Conservation (phyloP, 92 coral and sea anemone genomes). For the Epizoanthus stellaris region DNA sequence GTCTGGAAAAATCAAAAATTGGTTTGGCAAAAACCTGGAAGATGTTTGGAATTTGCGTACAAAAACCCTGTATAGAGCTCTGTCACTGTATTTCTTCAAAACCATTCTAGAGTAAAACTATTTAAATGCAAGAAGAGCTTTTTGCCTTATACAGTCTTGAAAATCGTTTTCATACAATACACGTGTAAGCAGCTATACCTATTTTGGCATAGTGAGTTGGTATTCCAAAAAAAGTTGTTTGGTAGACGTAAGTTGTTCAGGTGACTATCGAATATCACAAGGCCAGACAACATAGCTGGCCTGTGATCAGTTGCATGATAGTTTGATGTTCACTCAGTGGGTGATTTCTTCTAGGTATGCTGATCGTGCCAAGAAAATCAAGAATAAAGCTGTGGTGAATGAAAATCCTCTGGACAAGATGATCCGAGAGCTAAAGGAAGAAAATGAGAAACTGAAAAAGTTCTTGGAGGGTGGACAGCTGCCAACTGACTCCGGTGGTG, state of each 20-base stretch:
- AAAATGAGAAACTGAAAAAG: constrained; percentile 94
- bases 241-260: too few relatives aligned
- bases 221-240: not conserved
- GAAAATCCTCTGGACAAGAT: constrained; percentile 99
- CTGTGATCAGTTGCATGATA: too few relatives aligned
- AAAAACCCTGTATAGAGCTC: not conserved
- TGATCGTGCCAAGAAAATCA: constrained; percentile 99
- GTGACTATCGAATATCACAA: too few relatives aligned
- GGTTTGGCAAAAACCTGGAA: too few relatives aligned
- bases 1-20: too few relatives aligned
- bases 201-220: not conserved
- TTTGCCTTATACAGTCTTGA: not conserved
- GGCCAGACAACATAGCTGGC: too few relatives aligned
- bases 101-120: too few relatives aligned
- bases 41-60: too few relatives aligned
- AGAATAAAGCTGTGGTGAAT: constrained; percentile 98
- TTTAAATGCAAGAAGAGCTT: not conserved
- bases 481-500: constrained; percentile 39
- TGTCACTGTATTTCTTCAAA: not conserved
- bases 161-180: not conserved
- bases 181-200: not conserved
- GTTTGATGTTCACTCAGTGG: too few relatives aligned
- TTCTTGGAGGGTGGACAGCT: constrained; percentile 79
- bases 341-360: constrained; percentile 73
- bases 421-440: constrained; percentile 90